These are phyloP conservation scores for Pristiophorus japonicus DNA, from an alignment of 2,113 vertebrate species.

Conservation along the genomic window DNA sequence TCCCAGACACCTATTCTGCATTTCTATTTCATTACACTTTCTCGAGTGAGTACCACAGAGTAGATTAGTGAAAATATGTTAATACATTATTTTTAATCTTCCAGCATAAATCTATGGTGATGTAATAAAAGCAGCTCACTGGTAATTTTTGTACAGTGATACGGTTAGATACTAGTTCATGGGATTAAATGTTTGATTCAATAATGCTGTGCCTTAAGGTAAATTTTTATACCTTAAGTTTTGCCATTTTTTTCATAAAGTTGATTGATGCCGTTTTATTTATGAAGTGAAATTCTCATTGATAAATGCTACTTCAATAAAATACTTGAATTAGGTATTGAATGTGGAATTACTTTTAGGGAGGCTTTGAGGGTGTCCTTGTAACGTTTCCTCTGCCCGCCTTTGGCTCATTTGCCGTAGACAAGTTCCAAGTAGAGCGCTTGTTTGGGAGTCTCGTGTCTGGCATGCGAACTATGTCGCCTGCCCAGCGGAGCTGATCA, in stretches of 20 bases:
- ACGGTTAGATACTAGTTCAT: background rate
- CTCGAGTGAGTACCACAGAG: background rate
- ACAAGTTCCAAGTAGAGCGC: too few species aligned
- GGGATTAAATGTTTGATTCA: background rate
- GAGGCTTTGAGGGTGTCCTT: too few species aligned
- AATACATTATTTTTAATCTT: background rate
- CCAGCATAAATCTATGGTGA: too few species aligned
- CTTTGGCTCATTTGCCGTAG: too few species aligned
- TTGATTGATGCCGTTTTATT: background rate
- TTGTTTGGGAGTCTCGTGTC: too few species aligned
- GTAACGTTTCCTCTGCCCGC: too few species aligned
- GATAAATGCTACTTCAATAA: too few species aligned
- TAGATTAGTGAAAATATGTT: background rate
- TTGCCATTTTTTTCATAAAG: background rate
- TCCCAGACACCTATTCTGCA: background rate
- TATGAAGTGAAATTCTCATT: background rate
- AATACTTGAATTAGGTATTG: background rate
- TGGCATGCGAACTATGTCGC: too few species aligned
- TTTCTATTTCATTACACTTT: background rate
- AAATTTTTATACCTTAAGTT: background rate
- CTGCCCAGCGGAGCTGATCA: too few species aligned
- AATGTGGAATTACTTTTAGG: background rate
- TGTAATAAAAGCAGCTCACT: background rate
- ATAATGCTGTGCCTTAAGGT: background rate
- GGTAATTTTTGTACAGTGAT: background rate